Conservation (phyloP, 2,888 invertebrate species). For the Pharmacophagus antenor region DNA sequence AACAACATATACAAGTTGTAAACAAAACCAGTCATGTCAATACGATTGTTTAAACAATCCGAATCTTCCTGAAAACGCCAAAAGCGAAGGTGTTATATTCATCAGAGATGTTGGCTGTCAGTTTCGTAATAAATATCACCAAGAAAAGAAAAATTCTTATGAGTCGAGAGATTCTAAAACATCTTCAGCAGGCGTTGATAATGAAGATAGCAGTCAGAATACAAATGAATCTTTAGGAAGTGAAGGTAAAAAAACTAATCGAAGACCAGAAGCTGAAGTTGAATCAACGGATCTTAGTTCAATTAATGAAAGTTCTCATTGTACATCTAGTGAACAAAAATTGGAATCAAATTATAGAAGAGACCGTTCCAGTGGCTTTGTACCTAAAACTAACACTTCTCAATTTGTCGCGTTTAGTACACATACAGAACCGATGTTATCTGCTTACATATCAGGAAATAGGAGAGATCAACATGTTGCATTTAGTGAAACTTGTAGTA, state of each 20-base stretch:
- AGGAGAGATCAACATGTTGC: constrained; percentile 7
- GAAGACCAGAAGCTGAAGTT: constrained; percentile 9
- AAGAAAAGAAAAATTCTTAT: not conserved
- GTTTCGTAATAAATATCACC: constrained; percentile 49
- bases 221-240: constrained; percentile 52
- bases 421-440: constrained; percentile 33
- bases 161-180: constrained; percentile 42
- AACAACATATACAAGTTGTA: constrained; percentile 41
- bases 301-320: constrained; percentile 12
- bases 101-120: constrained; percentile 74
- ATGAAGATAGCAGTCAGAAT: constrained; percentile 47
- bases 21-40: constrained; percentile 64
- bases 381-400: constrained; percentile 40
- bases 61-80: constrained; percentile 21
- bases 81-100: constrained; percentile 55
- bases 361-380: constrained; percentile 41
- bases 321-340: constrained; percentile 7
- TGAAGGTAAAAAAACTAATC: constrained; percentile 59
- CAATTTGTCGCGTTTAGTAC: constrained; percentile 46
- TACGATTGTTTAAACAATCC: constrained; percentile 41
- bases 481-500: constrained; percentile 11
- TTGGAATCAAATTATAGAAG: constrained; percentile 5
- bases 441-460: constrained; percentile 31
- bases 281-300: constrained; percentile 21
- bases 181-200: constrained; percentile 47